Percentiles rank a stretch among this genome's conserved stretches.
phyloP scores from a whole-genome alignment of 2,113 vertebrate genomes.

The Calyptomena viridis region DNA sequence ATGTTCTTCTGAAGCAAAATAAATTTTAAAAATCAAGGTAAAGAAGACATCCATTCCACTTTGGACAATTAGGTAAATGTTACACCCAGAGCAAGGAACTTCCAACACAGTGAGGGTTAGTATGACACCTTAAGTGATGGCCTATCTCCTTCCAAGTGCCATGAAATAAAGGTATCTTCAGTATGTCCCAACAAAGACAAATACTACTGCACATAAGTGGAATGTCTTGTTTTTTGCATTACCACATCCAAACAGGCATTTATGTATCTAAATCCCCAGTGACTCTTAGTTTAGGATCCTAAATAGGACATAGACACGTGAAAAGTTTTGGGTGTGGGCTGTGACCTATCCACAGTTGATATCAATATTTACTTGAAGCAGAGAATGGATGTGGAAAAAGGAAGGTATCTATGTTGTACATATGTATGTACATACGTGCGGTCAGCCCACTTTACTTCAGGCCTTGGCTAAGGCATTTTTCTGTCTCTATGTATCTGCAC shows the following conservation, averaged over 20 bases:
- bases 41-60: background rate
- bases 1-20: background rate
- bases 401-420: background rate
- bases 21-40: background rate
- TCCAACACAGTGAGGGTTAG: background rate
- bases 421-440: accelerated
- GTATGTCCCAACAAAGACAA: background rate
- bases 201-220: background rate
- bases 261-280: background rate
- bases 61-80: background rate
- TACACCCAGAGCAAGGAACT: background rate
- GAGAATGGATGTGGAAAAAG: background rate
- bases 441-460: background rate
- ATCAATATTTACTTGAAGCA: background rate
- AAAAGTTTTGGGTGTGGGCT: background rate
- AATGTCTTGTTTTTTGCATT: background rate
- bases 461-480: background rate
- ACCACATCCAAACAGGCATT: background rate
- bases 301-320: background rate
- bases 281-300: background rate
- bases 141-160: background rate
- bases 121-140: background rate
- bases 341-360: background rate
- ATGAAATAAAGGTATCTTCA: background rate
- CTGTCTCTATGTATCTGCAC: background rate